Conservation (phyloP, 2,797 vertebrate species). For the Myoxocephalus aenaeus region DNA sequence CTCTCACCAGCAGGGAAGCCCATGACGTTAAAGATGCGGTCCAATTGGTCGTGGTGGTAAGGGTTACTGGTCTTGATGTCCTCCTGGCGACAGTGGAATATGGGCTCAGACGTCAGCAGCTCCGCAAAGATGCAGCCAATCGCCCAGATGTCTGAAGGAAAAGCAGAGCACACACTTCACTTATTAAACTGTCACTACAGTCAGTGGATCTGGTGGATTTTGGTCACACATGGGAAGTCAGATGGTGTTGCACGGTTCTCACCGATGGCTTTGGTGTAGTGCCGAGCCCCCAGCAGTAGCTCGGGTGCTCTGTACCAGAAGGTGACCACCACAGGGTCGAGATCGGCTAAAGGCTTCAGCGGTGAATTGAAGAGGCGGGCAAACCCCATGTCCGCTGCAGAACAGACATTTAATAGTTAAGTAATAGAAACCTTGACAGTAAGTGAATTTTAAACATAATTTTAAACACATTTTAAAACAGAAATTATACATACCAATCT, state of each 20-base stretch:
- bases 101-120: slow-evolving; percentile 99
- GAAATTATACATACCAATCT: slow-evolving; percentile 91
- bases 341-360: slow-evolving; percentile 99
- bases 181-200: not conserved
- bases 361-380: slow-evolving; percentile 99
- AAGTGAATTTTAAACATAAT: rapidly evolving
- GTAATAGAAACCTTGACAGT: not conserved
- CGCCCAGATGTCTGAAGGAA: slow-evolving; percentile 96
- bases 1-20: slow-evolving; percentile 97
- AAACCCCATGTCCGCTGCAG: slow-evolving; percentile 99
- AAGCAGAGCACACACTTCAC: not conserved
- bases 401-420: not conserved
- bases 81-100: slow-evolving; percentile 99
- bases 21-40: slow-evolving; percentile 99
- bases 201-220: not conserved
- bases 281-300: slow-evolving; percentile 96
- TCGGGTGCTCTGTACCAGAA: slow-evolving; percentile 99
- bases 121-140: slow-evolving; percentile 99
- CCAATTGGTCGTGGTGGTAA: slow-evolving; percentile 99
- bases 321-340: slow-evolving; percentile 99
- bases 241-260: slow-evolving; percentile 62
- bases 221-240: not conserved
- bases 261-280: slow-evolving; percentile 99
- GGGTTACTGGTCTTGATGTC: slow-evolving; percentile 99
- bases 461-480: not conserved